These are phyloP conservation scores for Leptocoma aspasia DNA, from an alignment of 2,113 vertebrate genomes.

Conservation along the genomic window DNA sequence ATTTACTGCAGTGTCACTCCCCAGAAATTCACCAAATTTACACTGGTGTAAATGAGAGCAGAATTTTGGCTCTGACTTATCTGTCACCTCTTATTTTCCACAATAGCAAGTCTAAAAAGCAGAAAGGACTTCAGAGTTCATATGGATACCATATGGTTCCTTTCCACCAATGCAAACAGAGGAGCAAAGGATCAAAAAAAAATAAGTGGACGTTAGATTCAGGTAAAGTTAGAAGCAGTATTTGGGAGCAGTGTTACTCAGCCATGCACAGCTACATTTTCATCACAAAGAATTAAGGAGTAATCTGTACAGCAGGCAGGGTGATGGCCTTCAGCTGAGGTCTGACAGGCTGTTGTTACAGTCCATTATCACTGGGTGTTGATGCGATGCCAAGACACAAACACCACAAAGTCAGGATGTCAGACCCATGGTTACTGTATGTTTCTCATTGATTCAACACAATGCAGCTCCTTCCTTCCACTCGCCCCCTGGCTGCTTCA, in stretches of 20 bases:
- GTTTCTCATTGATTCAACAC: slow-evolving; percentile 1
- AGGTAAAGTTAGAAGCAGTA: background rate
- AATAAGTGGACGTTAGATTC: background rate
- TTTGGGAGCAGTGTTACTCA: background rate
- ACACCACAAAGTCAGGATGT: slow-evolving; percentile 35
- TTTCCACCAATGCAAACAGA: background rate
- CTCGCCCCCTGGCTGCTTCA: background rate
- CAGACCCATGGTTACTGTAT: background rate
- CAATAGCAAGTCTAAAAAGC: slow-evolving; percentile 26
- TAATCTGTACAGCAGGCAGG: background rate
- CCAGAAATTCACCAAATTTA: background rate
- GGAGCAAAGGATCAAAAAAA: background rate
- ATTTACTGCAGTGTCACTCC: background rate
- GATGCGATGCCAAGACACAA: slow-evolving; percentile 44
- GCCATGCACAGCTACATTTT: background rate
- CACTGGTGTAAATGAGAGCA: slow-evolving; percentile 25
- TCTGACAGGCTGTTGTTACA: slow-evolving; percentile 5
- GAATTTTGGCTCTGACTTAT: slow-evolving; percentile 26
- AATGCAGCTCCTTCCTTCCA: slow-evolving; percentile 24
- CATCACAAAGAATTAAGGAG: background rate
- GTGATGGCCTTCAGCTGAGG: background rate
- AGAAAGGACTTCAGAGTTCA: slow-evolving; percentile 13
- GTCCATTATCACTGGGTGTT: background rate
- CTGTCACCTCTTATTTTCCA: slow-evolving; percentile 52
- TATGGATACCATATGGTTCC: slow-evolving; percentile 37